A percentile compares a stretch with the other conserved stretches of the same genome.
Evolutionary conservation across 2,888 invertebrate genomes (phyloP).

Genomic region (Rhodophaea formosa): DNA sequence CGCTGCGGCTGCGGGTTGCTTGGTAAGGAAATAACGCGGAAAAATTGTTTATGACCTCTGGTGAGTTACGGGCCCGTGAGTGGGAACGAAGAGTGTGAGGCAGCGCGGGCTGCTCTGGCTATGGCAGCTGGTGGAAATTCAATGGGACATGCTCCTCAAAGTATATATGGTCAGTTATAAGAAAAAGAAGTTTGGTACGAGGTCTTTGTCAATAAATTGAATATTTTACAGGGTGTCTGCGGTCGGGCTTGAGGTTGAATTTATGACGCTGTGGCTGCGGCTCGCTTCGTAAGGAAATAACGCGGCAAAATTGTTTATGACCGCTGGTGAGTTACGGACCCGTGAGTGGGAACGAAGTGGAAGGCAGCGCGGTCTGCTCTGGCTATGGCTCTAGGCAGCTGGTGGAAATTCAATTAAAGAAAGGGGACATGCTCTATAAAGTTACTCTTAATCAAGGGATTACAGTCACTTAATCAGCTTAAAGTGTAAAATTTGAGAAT

Average conservation of each 20-base stretch:
- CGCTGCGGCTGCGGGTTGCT: slow-evolving; percentile 36
- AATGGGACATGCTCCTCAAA: too few species aligned
- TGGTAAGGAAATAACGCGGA: slow-evolving; percentile 46
- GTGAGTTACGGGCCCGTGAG: slow-evolving; percentile 34
- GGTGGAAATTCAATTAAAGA: too few species aligned
- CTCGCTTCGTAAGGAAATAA: slow-evolving; percentile 45
- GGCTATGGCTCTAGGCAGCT: too few species aligned
- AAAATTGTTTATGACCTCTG: slow-evolving; percentile 49
- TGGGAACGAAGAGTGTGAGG: not conserved
- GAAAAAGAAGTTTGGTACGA: slow-evolving; percentile 33
- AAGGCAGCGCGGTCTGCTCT: too few species aligned
- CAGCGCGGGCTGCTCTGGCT: too few species aligned
- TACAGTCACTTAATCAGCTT: too few species aligned
- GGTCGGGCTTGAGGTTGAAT: slow-evolving; percentile 37
- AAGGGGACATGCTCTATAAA: too few species aligned
- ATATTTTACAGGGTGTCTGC: slow-evolving; percentile 53
- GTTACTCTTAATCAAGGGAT: too few species aligned
- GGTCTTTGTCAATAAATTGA: slow-evolving; percentile 48
- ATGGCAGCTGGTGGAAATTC: too few species aligned
- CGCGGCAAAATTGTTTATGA: slow-evolving; percentile 50
- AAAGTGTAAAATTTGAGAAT: too few species aligned
- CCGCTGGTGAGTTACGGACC: slow-evolving; percentile 36
- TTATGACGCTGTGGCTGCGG: slow-evolving; percentile 45
- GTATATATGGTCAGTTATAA: not conserved
- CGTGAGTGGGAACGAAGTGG: slow-evolving; percentile 5